A percentile compares a stretch with the other conserved stretches of the same genome.
These are phyloP conservation scores for Myotis findleyi DNA, from an alignment of 2,797 vertebrate species.

Conservation along the genomic window DNA sequence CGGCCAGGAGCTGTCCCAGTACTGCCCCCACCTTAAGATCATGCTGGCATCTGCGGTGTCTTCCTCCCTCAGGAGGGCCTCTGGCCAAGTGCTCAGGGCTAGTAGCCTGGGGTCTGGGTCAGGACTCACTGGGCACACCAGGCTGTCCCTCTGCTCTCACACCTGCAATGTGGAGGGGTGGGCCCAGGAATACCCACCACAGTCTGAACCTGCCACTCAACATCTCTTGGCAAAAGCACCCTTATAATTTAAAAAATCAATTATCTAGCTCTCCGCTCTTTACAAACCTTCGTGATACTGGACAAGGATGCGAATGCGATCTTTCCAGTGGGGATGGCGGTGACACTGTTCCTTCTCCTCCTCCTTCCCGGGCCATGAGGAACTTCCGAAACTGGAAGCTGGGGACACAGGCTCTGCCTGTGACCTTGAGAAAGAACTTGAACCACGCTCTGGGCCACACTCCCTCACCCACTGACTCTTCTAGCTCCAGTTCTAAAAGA, in stretches of 20 bases:
- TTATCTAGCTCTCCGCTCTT: not conserved
- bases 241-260: not conserved
- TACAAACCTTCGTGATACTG: not conserved
- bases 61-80: not conserved
- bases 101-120: not conserved
- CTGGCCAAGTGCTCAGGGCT: not conserved
- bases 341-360: not conserved
- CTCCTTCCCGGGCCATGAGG: not conserved
- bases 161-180: not conserved
- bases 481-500: not conserved
- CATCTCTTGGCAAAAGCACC: not conserved
- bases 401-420: not conserved
- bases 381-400: not conserved
- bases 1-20: not conserved
- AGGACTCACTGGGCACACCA: not conserved
- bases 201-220: not conserved
- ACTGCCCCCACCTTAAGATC: not conserved
- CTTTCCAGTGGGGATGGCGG: not conserved
- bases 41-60: not conserved
- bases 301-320: not conserved
- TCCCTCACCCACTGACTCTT: not conserved
- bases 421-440: not conserved
- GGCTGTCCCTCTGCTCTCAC: not conserved
- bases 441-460: not conserved
- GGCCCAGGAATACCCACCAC: not conserved